Evolutionary conservation across 2,888 invertebrate genomes (phyloP), one percentile per base, ranked within the genome.

Genomic region (Apotomis betuletana): DNA sequence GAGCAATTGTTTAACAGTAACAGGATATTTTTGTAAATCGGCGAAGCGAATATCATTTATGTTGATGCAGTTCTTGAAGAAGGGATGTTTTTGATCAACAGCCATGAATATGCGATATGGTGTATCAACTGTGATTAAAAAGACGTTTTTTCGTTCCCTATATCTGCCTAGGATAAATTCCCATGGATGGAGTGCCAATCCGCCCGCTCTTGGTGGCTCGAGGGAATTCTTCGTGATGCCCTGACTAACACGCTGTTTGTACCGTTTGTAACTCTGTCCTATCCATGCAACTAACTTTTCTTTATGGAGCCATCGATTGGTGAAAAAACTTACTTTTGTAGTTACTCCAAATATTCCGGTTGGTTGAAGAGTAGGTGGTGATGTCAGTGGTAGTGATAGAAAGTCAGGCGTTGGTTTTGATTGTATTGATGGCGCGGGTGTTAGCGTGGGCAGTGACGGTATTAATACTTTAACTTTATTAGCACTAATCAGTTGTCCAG

Each of bases 61-160:
- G 77, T 91, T 87, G 8, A 88, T 85, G 74, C 90, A 92, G 73
- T 84, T 82, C 38, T 80, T 75, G 76, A 92, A 90, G 73, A 86
- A 83, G 5, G 79, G 70, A 75, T 85, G 80, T 52, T 77, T 81
- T 13, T 73, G 76, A 77, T 88, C 80, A 15, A 91, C 84, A 38
- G 88, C 88, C 83, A 93, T 87, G 80, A 87, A 92, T 75, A 91
- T 87, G 61, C 90, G 85, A 77, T 78, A 87, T 1, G 91, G 93
- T 70, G 76, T 77, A 72, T 82, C 74, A 73, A 81, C 85, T 70
- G 88, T 79, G 61, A 91, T 82, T 67, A 92, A 80, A 78, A 90
- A 90, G 54, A 87, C 77, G 77, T 93, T 92, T 79, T 89, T 89
- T 67, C 82, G 75, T 68, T 87, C 86, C 79, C 79, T 85, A 76